Evolutionary conservation across 2,888 invertebrate species (phyloP), one percentile per base, ranked within the genome.

Genomic region (Ariolimax columbianus): DNA sequence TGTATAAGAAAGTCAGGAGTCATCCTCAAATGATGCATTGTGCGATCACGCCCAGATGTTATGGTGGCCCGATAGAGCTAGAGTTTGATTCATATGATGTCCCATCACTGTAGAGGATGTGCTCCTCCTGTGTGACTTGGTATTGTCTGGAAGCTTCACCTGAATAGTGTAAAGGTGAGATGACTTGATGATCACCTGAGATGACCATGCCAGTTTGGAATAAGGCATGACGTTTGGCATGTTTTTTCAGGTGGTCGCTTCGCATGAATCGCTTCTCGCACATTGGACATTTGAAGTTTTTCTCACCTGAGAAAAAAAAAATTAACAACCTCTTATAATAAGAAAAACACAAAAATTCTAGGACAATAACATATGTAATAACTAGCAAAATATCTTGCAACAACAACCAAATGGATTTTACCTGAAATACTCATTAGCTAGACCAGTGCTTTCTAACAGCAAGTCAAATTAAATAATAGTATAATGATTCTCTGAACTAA

Each of bases 261-360:
- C 96, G 94, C 96, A 96, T 96, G 92, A 96, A 96, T 89, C 95
- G 95, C 92, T 96, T 96, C 89, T 95, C 95, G 93, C 96, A 96
- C 77, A 96, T 95, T 1, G 96, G 95, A 92, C 96, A 96, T 38
- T 94, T 94, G 91, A 96, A 96, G 90, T 95, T 95, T 94, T 96
- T 96, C 91, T 96, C 96, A 19, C 96, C 96, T 93, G 87, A 23
- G 63, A 63, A 68, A 55, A 17, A 75, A 30, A 23, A 55, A 6
- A 55, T 7, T 23, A 55, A n/a, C n/a, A n/a, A n/a, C n/a, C n/a
- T n/a, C n/a, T n/a, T n/a, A n/a, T n/a, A n/a, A n/a, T n/a, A n/a
- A n/a, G n/a, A n/a, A n/a, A n/a, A n/a, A n/a, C n/a, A n/a, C n/a
- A n/a, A n/a, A n/a, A n/a, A n/a, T n/a, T n/a, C n/a, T n/a, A n/a